A percentile compares a stretch with the other conserved stretches of the same genome.
phyloP scores from a whole-genome alignment of 1,140 invertebrate genomes.

The Bombus superbus region DNA sequence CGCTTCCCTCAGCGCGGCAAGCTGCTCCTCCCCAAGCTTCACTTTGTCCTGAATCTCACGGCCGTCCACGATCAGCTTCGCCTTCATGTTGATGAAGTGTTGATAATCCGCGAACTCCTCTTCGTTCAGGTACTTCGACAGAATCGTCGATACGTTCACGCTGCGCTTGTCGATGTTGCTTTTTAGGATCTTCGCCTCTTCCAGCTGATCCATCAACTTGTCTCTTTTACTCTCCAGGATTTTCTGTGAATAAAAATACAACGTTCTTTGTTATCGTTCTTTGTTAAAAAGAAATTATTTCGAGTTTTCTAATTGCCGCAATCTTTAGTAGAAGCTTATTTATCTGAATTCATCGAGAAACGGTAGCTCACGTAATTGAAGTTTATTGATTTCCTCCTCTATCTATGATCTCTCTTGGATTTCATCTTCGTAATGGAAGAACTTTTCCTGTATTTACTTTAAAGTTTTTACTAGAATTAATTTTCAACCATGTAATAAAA shows the following conservation, averaged over 20 bases:
- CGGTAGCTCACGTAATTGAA: not conserved
- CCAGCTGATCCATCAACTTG: conserved; percentile 90
- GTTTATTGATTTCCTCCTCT: not conserved
- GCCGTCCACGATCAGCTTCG: conserved; percentile 93
- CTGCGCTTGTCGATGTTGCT: conserved; percentile 92
- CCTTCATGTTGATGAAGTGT: conserved; percentile 96
- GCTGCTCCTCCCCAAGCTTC: conserved; percentile 92
- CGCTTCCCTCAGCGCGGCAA: conserved; percentile 89
- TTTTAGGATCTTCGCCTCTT: conserved; percentile 93
- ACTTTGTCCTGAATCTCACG: conserved; percentile 94
- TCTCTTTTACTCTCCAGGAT: conserved; percentile 90
- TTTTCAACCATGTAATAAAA: not conserved
- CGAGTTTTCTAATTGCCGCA: not conserved
- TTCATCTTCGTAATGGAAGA: too few species aligned
- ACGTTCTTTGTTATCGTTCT: not conserved
- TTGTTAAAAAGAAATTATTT: not conserved
- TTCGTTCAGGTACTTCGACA: conserved; percentile 89
- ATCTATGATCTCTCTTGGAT: too few species aligned
- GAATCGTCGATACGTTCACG: conserved; percentile 88
- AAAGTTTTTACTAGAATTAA: not conserved
- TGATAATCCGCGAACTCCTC: conserved; percentile 93
- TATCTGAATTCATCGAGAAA: not conserved
- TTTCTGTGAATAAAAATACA: conserved; percentile 84
- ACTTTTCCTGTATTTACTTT: not conserved
- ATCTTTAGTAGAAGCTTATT: not conserved